phyloP scores from a whole-genome alignment of 30 jellyfish, hydroid and myxozoan genomes.

The Clytia hemisphaerica region DNA sequence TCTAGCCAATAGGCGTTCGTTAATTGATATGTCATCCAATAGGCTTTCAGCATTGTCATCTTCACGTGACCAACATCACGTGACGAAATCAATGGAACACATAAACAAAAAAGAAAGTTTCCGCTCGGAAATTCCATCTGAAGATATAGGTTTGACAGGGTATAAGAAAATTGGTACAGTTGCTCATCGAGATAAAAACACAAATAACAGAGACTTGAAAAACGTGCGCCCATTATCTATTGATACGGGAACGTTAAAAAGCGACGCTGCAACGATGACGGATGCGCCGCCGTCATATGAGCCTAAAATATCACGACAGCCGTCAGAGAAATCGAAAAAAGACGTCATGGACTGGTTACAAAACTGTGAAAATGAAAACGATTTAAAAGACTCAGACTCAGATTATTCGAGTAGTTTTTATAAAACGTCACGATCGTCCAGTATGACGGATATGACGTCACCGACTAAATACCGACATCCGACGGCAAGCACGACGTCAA shows the following conservation, averaged over 20 bases:
- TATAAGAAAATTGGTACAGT: not conserved
- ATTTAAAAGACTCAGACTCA: slow-evolving; percentile 7
- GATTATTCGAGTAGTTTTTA: slow-evolving; percentile 52
- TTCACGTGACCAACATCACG: no score
- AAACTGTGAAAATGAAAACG: slow-evolving; percentile 5
- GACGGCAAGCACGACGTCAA: no score
- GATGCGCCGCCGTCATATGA: slow-evolving; percentile 18
- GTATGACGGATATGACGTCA: slow-evolving; percentile 44
- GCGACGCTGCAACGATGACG: slow-evolving; percentile 37
- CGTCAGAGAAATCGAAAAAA: not conserved
- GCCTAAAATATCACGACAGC: no score
- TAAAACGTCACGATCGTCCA: slow-evolving; percentile 69
- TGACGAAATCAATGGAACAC: no score
- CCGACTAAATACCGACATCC: no score
- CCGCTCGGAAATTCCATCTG: no score
- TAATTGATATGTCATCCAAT: slow-evolving; percentile 24
- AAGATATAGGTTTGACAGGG: not conserved
- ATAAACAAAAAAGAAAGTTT: no score
- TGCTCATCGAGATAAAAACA: no score
- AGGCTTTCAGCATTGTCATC: no score
- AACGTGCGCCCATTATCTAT: not conserved
- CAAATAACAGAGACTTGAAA: no score
- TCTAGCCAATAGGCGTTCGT: slow-evolving; percentile 15
- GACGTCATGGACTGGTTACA: slow-evolving; percentile 28
- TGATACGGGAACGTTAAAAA: slow-evolving; percentile 20